Conservation (phyloP, 2,113 vertebrate genomes). For the Atlantisia rogersi region DNA sequence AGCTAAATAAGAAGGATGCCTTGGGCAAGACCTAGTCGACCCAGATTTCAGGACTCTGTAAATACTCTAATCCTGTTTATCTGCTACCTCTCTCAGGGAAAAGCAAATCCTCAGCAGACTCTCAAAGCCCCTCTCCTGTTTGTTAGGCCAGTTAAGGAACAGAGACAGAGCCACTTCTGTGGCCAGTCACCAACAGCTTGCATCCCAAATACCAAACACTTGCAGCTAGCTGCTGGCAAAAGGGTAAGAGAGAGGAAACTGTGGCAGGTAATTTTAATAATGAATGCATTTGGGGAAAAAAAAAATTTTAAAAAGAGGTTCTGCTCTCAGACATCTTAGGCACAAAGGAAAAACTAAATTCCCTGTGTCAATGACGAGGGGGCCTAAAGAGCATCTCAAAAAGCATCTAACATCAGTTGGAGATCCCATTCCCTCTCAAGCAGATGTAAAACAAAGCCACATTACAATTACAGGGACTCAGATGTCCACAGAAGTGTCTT, state of each 20-base stretch:
- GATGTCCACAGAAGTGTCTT: not conserved
- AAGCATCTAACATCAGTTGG: not conserved
- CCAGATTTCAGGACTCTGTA: conserved; percentile 41
- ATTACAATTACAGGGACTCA: not conserved
- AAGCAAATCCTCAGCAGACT: not conserved
- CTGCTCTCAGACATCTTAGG: not conserved
- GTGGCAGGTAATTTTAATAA: not conserved
- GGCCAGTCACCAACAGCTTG: not conserved
- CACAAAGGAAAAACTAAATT: not conserved
- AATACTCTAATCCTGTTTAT: conserved; percentile 59
- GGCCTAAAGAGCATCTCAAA: not conserved
- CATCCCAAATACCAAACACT: not conserved
- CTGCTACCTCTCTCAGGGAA: conserved; percentile 6
- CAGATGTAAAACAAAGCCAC: not conserved
- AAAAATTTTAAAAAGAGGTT: not conserved
- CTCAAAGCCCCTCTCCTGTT: not conserved
- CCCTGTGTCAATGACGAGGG: not conserved
- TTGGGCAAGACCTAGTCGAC: conserved; percentile 41
- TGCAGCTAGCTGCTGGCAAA: not conserved
- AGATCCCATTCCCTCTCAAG: not conserved
- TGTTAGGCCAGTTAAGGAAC: not conserved
- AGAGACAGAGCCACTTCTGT: not conserved
- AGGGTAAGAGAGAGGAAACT: not conserved
- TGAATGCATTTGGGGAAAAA: not conserved
- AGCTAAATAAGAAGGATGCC: conserved; percentile 38